Conservation (phyloP, 2,113 vertebrate species). For the Dipodomys stephensi region DNA sequence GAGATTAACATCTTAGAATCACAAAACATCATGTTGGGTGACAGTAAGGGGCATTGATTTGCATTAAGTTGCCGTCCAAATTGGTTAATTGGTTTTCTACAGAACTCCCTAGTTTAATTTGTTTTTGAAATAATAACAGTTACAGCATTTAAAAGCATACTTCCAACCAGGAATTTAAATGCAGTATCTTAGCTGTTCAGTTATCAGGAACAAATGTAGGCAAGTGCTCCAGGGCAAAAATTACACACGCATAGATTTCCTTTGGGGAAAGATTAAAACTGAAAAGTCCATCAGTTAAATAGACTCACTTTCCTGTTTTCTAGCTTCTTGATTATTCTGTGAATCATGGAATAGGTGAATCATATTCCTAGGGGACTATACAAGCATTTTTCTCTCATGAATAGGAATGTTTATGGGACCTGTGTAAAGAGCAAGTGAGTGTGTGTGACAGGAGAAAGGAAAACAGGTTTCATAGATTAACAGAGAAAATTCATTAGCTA, state of each 20-base stretch:
- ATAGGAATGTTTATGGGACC: constrained; percentile 45
- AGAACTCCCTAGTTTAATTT: constrained; percentile 68
- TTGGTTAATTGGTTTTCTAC: constrained; percentile 76
- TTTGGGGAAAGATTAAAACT: constrained; percentile 65
- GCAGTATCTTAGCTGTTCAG: constrained; percentile 50
- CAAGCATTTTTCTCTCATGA: not conserved
- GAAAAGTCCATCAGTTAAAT: constrained; percentile 54
- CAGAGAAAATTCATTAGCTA: not conserved
- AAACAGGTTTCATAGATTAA: not conserved
- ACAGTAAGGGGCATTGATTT: constrained; percentile 72
- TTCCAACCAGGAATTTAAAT: constrained; percentile 66
- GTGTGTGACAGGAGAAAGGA: not conserved
- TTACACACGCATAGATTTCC: constrained; percentile 48
- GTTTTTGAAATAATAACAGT: constrained; percentile 65
- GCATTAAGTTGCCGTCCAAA: constrained; percentile 64
- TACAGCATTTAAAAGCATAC: constrained; percentile 19
- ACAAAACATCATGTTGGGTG: constrained; percentile 49
- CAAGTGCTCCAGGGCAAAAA: constrained; percentile 59
- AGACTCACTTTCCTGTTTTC: constrained; percentile 60
- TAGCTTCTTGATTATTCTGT: not conserved
- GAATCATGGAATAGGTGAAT: constrained; percentile 39
- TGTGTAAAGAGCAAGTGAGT: not conserved
- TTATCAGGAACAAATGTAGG: constrained; percentile 50
- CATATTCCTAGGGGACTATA: not conserved
- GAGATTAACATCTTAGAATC: constrained; percentile 71